A percentile compares a stretch with the other conserved stretches of the same genome.
These are phyloP conservation scores for Aethina tumida DNA, from an alignment of 1,140 invertebrate genomes.

Conservation along the genomic window DNA sequence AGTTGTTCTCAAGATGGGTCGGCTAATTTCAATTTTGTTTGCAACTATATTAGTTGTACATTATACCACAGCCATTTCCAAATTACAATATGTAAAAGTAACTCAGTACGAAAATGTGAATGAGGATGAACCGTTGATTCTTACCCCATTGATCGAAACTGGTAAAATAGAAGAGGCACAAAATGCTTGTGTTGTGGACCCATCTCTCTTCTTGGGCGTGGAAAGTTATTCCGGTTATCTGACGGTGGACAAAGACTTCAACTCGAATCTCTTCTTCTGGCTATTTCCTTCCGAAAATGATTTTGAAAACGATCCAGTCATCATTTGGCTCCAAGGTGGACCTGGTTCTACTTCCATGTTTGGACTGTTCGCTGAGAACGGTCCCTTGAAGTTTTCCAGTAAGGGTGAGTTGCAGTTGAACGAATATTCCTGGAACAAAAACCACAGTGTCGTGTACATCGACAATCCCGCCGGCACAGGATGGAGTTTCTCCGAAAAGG, in stretches of 20 bases:
- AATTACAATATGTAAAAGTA: too few relatives aligned
- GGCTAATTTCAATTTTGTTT: too few relatives aligned
- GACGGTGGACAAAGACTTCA: slow-evolving; percentile 53
- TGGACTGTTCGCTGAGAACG: slow-evolving; percentile 58
- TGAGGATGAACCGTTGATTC: slow-evolving; percentile 38
- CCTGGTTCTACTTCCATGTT: slow-evolving; percentile 52
- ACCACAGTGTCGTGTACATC: slow-evolving; percentile 66
- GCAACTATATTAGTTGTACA: too few relatives aligned
- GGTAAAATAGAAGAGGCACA: slow-evolving; percentile 37
- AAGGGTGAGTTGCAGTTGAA: slow-evolving; percentile 37
- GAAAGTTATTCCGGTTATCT: slow-evolving; percentile 53
- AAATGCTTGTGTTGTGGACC: slow-evolving; percentile 4
- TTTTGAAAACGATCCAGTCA: slow-evolving; percentile 45
- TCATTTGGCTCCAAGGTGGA: slow-evolving; percentile 68
- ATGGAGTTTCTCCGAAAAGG: slow-evolving; percentile 55
- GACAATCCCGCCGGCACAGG: slow-evolving; percentile 78
- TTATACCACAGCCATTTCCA: too few relatives aligned
- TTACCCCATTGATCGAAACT: slow-evolving; percentile 41
- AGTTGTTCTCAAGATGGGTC: too few relatives aligned
- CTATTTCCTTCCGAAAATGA: slow-evolving; percentile 53
- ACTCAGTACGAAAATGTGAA: too few relatives aligned
- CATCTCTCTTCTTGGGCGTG: slow-evolving; percentile 16
- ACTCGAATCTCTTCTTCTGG: slow-evolving; percentile 71
- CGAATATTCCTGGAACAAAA: slow-evolving; percentile 42
- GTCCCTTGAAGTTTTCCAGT: slow-evolving; percentile 43